A percentile compares a stretch with the other conserved stretches of the same genome.
Evolutionary conservation across 2,797 vertebrate genomes (phyloP).

Genomic region (Argyrosomus regius): DNA sequence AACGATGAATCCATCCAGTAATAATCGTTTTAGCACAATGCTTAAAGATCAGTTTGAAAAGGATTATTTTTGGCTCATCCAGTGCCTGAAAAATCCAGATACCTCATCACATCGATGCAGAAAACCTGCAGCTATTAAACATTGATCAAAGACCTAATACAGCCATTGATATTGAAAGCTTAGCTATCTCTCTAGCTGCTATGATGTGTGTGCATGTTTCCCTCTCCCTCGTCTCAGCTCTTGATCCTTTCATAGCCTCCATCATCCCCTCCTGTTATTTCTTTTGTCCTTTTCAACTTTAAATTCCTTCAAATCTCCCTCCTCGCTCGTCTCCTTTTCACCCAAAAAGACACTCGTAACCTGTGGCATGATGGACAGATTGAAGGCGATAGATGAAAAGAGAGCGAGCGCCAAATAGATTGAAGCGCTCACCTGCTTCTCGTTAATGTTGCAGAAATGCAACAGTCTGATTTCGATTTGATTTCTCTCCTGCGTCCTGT

Average conservation of each 20-base stretch:
- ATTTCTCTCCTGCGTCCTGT: conserved; percentile 33
- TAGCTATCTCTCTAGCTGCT: neutral
- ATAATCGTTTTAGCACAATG: neutral
- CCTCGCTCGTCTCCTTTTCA: neutral
- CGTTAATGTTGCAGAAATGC: conserved; percentile 18
- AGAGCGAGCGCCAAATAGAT: neutral
- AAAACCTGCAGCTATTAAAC: conserved; percentile 8
- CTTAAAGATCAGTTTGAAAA: conserved; percentile 13
- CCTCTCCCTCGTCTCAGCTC: neutral
- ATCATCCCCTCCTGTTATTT: conserved; percentile 15
- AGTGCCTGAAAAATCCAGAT: conserved; percentile 21
- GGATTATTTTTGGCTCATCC: conserved; percentile 5
- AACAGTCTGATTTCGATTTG: conserved; percentile 41
- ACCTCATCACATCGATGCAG: conserved; percentile 29
- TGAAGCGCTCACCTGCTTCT: conserved; percentile 20
- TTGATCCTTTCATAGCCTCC: conserved; percentile 30
- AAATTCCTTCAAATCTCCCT: conserved; percentile 43
- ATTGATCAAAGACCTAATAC: neutral
- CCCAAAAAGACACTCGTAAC: conserved; percentile 24
- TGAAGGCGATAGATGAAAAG: conserved; percentile 9
- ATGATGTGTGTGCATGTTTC: neutral
- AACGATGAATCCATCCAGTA: neutral
- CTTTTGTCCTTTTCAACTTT: conserved; percentile 44
- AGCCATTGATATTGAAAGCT: neutral
- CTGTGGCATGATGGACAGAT: conserved; percentile 37